Conservation (phyloP, 2,888 invertebrate species). For the Pristionchus fissidentatus region DNA sequence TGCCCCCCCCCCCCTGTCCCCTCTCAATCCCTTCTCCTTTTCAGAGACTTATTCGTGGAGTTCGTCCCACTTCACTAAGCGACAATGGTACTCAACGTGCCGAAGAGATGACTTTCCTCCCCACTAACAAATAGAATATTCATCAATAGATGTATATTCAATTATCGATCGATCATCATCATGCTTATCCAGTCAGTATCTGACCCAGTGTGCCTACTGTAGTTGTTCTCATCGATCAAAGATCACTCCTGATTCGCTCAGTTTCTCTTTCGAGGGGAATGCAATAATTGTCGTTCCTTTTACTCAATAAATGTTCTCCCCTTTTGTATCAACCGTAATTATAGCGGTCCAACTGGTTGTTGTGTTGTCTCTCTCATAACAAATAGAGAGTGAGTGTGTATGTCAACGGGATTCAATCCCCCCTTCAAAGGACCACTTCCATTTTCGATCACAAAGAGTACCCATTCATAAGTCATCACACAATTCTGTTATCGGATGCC, state of each 20-base stretch:
- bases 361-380: conserved; percentile 29
- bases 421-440: no score
- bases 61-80: conserved; percentile 15
- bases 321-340: conserved; percentile 41
- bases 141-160: not conserved
- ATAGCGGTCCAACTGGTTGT: conserved; percentile 25
- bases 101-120: conserved; percentile 49
- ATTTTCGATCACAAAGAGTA: no score
- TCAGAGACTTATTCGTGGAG: conserved; percentile 44
- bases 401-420: no score
- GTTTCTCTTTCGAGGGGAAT: conserved; percentile 5
- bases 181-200: conserved; percentile 43
- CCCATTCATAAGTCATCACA: no score
- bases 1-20: not conserved
- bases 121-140: conserved; percentile 12
- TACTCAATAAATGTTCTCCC: conserved; percentile 33
- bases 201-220: not conserved
- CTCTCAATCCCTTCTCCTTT: not conserved
- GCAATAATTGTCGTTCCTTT: conserved; percentile 34
- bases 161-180: conserved; percentile 25
- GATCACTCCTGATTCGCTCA: conserved; percentile 23
- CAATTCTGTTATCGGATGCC: no score
- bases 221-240: conserved; percentile 39
- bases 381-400: not conserved
- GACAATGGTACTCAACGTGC: conserved; percentile 4